phyloP scores from a whole-genome alignment of 1,140 invertebrate genomes.

The Eufriesea mexicana region DNA sequence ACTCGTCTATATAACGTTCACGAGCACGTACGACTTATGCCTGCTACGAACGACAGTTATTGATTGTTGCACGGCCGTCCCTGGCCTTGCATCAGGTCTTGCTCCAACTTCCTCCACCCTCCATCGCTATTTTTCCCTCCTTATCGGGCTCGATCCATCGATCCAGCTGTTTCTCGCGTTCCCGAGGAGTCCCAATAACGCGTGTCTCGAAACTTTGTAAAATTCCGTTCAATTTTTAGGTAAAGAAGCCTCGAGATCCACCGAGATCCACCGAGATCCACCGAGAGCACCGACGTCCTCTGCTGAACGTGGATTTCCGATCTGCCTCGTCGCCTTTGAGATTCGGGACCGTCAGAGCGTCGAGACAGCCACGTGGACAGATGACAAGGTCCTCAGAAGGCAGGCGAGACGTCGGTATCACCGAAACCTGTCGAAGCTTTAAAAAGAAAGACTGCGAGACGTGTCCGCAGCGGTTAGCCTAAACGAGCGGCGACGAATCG shows the following conservation, averaged over 20 bases:
- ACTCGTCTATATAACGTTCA: conserved; percentile 57
- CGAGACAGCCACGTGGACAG: neutral
- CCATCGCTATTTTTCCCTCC: neutral
- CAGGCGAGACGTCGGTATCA: conserved; percentile 3
- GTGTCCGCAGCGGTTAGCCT: conserved; percentile 23
- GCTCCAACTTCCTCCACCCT: neutral
- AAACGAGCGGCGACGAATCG: conserved; percentile 48
- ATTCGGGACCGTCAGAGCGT: neutral
- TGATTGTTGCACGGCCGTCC: conserved; percentile 63
- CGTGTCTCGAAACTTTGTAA: too few species aligned
- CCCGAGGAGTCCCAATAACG: too few species aligned
- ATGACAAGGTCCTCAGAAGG: neutral
- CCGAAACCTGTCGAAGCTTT: neutral
- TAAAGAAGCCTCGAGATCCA: too few species aligned
- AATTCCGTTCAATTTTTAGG: too few species aligned
- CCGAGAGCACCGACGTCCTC: too few species aligned
- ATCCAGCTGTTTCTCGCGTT: neutral
- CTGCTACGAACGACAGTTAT: conserved; percentile 66
- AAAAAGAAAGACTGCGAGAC: conserved; percentile 18
- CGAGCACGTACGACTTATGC: conserved; percentile 70
- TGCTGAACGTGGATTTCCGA: neutral
- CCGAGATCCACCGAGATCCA: too few species aligned
- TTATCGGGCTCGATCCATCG: neutral
- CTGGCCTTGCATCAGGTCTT: conserved; percentile 48
- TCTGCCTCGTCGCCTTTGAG: neutral